These are phyloP conservation scores for Tetragonisca angustula DNA, from an alignment of 2,888 invertebrate genomes.

Conservation along the genomic window DNA sequence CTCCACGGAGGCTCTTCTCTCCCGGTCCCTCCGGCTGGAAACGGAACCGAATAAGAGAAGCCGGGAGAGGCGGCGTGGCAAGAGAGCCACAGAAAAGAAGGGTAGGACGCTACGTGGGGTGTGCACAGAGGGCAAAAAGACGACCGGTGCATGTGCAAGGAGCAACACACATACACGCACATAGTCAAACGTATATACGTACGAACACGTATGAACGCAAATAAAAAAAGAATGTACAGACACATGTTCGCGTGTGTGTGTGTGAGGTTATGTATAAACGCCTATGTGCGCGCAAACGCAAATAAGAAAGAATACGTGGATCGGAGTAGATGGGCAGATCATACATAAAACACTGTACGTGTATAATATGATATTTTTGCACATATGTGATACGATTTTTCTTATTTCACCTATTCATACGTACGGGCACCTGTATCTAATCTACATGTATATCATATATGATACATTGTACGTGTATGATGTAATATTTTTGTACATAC, in stretches of 20 bases:
- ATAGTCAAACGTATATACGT: conserved; percentile 7
- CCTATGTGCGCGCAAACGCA: neutral
- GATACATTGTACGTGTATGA: too few species aligned
- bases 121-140: conserved; percentile 45
- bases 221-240: too few species aligned
- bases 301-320: neutral
- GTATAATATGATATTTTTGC: too few species aligned
- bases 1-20: conserved; percentile 13
- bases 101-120: conserved; percentile 44
- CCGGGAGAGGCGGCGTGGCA: conserved; percentile 46
- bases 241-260: neutral
- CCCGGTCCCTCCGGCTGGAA: conserved; percentile 55
- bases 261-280: neutral
- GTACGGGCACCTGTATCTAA: too few species aligned
- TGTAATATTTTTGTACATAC: too few species aligned
- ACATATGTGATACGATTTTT: neutral
- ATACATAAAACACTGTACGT: too few species aligned
- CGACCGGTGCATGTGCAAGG: conserved; percentile 53
- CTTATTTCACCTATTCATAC: too few species aligned
- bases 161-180: neutral
- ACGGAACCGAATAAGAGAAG: conserved; percentile 70
- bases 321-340: neutral
- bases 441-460: too few species aligned
- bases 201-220: conserved; percentile 30
- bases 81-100: conserved; percentile 48